Evolutionary conservation across 2,797 vertebrate genomes (phyloP).

Genomic region (Liasis olivaceus): DNA sequence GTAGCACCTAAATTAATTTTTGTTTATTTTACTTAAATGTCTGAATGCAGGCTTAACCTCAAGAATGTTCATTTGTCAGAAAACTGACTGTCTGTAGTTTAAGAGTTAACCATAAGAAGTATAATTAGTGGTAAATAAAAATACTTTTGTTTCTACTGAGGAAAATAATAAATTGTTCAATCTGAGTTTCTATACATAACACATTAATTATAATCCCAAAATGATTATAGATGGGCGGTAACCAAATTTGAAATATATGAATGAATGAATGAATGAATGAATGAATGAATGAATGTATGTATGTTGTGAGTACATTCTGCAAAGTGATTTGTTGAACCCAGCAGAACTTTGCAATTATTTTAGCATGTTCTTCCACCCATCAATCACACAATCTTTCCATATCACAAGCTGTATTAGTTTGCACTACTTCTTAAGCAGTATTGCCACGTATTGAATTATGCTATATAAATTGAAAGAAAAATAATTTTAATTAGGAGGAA

Average conservation of each 20-base stretch:
- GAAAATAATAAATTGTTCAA: constrained; percentile 21
- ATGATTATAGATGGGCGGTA: too few relatives aligned
- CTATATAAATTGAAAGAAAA: background rate
- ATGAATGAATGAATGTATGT: too few relatives aligned
- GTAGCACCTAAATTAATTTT: background rate
- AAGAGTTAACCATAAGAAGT: constrained; percentile 10
- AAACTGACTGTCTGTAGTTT: background rate
- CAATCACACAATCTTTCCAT: background rate
- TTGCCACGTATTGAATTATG: background rate
- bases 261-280: too few relatives aligned
- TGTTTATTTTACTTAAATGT: background rate
- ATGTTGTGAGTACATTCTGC: background rate
- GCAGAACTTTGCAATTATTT: background rate
- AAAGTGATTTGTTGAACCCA: background rate
- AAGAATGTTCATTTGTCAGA: background rate
- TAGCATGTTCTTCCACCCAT: background rate
- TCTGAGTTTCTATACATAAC: background rate
- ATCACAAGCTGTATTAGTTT: background rate
- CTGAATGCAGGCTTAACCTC: background rate
- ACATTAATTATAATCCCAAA: background rate
- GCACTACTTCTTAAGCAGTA: background rate
- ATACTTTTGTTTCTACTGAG: constrained; percentile 24
- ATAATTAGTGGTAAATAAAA: constrained; percentile 23
- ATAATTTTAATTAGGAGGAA: background rate
- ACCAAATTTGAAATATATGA: too few relatives aligned